Evolutionary conservation across 1,140 invertebrate species (phyloP), one percentile per base, ranked within the genome.

Genomic region (Anastrepha obliqua): DNA sequence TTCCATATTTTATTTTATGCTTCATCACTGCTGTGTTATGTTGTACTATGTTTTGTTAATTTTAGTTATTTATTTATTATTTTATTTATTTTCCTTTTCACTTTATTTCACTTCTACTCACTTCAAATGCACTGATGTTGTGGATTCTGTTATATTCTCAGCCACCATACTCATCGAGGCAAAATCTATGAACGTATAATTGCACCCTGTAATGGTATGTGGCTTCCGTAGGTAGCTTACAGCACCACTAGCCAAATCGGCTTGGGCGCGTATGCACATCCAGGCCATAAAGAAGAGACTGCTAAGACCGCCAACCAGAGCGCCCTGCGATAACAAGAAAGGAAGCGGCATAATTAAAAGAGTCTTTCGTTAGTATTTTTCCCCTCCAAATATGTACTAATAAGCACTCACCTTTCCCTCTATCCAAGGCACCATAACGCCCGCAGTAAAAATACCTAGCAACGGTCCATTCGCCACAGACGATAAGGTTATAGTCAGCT

Each of bases 191-290:
- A 94, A 94, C 2, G 91, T 91, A 89, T 97, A 97, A 13, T 95
- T 95, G 91, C 97, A 98, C n/a, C 96, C 96, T 60, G 95, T 94
- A 0, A 95, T 96, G 7, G 94, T 96, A 42, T 96, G 94, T 1
- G 95, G 94, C 92, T 96, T 96, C 78, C 95, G 94, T 3, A 94
- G 93, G 89, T 95, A 96, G n/a, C 91, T 95, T 60, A 95, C 87
- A 88, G 94, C 92, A 2, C 95, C 95, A 20, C 92, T 94, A 0
- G 95, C 95, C 74, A 97, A 96, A 1, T 96, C 95, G 5, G 96
- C 92, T 92, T 98, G 96, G 0, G 97, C 96, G 13, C 97, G 96
- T 29, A 98, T 94, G 60, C 96, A 97, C 59, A 99, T 94, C 97
- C 97, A 98, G 88, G 96, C 95, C 93, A 98, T 96, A 59, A 97